phyloP scores from a whole-genome alignment of 2,113 vertebrate genomes.

The Larimichthys crocea region DNA sequence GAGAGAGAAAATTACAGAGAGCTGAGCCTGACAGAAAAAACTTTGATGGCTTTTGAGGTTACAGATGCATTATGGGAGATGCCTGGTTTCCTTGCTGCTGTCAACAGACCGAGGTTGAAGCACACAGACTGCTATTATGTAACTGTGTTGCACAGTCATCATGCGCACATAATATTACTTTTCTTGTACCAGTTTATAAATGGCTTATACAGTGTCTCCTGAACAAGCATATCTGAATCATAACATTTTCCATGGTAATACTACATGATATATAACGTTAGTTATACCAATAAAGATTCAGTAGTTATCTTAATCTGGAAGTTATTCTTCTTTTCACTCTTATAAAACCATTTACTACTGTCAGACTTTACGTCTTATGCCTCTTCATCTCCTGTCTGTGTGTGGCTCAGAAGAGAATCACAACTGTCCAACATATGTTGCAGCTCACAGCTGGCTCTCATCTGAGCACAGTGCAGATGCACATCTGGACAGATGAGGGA shows the following conservation, averaged over 20 bases:
- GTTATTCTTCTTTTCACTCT: background rate
- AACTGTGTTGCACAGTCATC: conserved; percentile 49
- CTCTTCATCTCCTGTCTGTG: conserved; percentile 35
- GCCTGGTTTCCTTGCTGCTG: conserved; percentile 60
- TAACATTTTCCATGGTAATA: conserved; percentile 7
- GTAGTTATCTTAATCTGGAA: background rate
- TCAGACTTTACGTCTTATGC: conserved; percentile 5
- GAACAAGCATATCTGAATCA: conserved; percentile 3
- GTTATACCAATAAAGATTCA: background rate
- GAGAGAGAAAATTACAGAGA: conserved; percentile 68
- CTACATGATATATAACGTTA: background rate
- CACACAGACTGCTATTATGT: conserved; percentile 49
- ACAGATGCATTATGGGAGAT: conserved; percentile 78
- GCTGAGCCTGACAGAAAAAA: conserved; percentile 58
- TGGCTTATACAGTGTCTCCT: background rate
- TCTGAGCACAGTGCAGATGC: conserved; percentile 50
- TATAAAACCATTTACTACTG: background rate
- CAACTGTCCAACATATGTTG: conserved; percentile 52
- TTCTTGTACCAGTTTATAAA: conserved; percentile 28
- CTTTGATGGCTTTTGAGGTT: conserved; percentile 69
- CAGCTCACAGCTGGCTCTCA: conserved; percentile 71
- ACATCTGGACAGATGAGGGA: conserved; percentile 65
- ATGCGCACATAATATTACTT: conserved; percentile 21
- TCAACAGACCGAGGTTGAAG: conserved; percentile 40
- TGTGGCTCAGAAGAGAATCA: conserved; percentile 39